These are phyloP conservation scores for Colletes gigas DNA, from an alignment of 1,140 invertebrate species.

Conservation along the genomic window DNA sequence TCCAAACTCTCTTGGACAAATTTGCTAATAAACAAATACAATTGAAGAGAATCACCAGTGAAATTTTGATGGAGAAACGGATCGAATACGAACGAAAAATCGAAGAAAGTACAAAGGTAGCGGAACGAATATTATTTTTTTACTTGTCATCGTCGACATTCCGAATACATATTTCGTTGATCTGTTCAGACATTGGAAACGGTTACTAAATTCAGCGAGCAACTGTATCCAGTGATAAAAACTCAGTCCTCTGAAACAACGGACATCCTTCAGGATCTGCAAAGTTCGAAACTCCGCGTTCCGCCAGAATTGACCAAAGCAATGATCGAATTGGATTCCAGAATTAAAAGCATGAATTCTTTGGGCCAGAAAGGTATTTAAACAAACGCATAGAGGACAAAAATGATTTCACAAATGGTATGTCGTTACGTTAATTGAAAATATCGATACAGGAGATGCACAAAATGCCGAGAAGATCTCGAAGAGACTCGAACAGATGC, in stretches of 20 bases:
- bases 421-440: neutral
- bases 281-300: constrained; percentile 83
- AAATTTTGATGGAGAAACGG: constrained; percentile 85
- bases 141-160: neutral
- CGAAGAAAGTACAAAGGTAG: constrained; percentile 88
- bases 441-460: constrained; percentile 55
- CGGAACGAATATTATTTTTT: constrained; percentile 31
- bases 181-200: constrained; percentile 86
- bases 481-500: constrained; percentile 84
- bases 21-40: constrained; percentile 87
- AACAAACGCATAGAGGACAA: neutral
- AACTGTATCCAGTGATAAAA: constrained; percentile 89
- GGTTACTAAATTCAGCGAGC: constrained; percentile 87
- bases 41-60: constrained; percentile 84
- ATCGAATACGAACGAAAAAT: constrained; percentile 87
- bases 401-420: neutral
- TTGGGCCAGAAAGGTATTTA: constrained; percentile 77
- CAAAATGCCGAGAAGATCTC: constrained; percentile 81
- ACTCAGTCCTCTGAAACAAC: constrained; percentile 83
- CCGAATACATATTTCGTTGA: neutral
- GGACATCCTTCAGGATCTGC: constrained; percentile 83
- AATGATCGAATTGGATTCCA: constrained; percentile 86
- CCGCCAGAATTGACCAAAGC: constrained; percentile 85
- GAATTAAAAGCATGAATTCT: constrained; percentile 85
- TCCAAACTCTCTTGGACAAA: constrained; percentile 87